Base-by-base conservation (phyloP, 2,888 invertebrate species). In the Isotomurus palustris region DNA sequence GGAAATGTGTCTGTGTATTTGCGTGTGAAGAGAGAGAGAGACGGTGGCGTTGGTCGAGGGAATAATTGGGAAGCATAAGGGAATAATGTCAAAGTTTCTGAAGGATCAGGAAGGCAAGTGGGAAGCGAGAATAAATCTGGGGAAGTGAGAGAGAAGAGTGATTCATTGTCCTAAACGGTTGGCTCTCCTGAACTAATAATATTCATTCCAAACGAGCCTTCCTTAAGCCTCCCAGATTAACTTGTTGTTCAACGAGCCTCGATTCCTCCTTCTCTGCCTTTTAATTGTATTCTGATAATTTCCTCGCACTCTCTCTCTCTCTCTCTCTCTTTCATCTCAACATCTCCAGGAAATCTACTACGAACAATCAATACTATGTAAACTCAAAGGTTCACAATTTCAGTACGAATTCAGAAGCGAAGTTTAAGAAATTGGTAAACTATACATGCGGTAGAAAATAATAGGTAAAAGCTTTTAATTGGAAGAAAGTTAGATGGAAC, bases 101-200 rank as follows among this genome's bases (percentile, higher is more conserved):
- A 35, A 56, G 57, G 57, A 59, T 52, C 55, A 53, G 57, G 52
- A 60, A 59, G 57, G 59, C 59, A 62, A 62, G 59, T 60, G 59
- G 45, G 49, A 59, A 56, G 22, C 35, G 49, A 51, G 53, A 36
- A 49, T 35, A 54, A 40, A 40, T 38, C 38, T 38, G 40, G n/a
- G n/a, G n/a, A n/a, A n/a, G n/a, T n/a, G n/a, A n/a, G n/a, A n/a
- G n/a, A n/a, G 25, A 40, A 38, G 50, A 62, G 62, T 62, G 62
- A 62, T 65, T 62, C 62, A 59, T 66, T 57, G 60, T 63, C 63
- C 57, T 65, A 61, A 62, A 65, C 60, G 62, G 63, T 58, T 55
- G 58, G n/a, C n/a, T 63, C 67, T 62, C 56, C 32, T 61, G 64
- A 62, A 49, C 36, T 48, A 59, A 61, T 64, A 64, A 64, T 64